Conservation (phyloP, 2,888 invertebrate species). For the Synanthedon tipuliformis region DNA sequence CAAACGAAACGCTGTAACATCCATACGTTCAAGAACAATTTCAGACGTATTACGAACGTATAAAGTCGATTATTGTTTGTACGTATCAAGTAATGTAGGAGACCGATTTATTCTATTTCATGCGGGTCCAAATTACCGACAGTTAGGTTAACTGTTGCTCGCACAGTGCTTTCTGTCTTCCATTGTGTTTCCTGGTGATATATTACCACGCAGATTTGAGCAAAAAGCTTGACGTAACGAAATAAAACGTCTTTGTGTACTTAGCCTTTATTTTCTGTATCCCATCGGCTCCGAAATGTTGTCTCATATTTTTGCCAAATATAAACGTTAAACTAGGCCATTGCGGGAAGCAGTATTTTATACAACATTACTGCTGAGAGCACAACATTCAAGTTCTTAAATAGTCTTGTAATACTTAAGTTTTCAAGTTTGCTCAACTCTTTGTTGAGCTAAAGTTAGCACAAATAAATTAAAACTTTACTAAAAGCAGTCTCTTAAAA, state of each 20-base stretch:
- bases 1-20: constrained; percentile 9
- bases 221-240: constrained; percentile 21
- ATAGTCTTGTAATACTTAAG: no score
- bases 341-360: no score
- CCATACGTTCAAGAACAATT: background rate
- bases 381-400: no score
- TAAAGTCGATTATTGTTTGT: constrained; percentile 7
- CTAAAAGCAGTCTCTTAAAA: no score
- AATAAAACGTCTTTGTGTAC: background rate
- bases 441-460: no score
- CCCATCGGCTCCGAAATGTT: background rate
- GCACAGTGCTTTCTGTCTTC: constrained; percentile 42
- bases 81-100: constrained; percentile 14
- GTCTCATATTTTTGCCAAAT: background rate
- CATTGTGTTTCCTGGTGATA: constrained; percentile 45
- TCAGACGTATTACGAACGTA: background rate
- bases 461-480: no score
- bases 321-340: no score
- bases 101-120: constrained; percentile 50
- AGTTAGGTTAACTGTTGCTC: constrained; percentile 59
- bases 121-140: constrained; percentile 51
- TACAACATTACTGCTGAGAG: no score
- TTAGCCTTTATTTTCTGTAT: background rate
- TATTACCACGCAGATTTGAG: constrained; percentile 35
- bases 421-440: no score